Percentiles rank a stretch among this genome's conserved stretches.
These are phyloP conservation scores for Empidonax alnorum DNA, from an alignment of 2,113 vertebrate species.

Conservation along the genomic window DNA sequence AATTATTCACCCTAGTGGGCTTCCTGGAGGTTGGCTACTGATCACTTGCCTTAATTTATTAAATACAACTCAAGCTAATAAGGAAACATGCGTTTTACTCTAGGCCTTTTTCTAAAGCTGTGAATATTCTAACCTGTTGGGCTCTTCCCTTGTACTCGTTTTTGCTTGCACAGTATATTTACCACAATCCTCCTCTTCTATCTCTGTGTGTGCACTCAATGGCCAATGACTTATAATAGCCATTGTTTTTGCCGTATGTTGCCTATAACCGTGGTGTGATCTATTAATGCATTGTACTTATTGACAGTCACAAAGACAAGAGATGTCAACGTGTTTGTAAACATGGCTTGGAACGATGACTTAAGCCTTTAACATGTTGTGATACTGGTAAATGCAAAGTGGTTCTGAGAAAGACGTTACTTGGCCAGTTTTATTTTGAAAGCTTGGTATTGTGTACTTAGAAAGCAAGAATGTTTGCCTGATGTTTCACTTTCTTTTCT, in stretches of 20 bases:
- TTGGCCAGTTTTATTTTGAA: slow-evolving; percentile 1
- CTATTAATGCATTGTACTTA: neutral
- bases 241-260: fast-evolving
- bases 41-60: neutral
- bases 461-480: neutral
- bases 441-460: neutral
- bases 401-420: neutral
- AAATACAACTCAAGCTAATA: neutral
- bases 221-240: neutral
- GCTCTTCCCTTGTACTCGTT: neutral
- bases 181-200: neutral
- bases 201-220: fast-evolving
- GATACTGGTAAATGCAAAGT: neutral
- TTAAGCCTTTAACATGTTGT: neutral
- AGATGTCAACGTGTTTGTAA: neutral
- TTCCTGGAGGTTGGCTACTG: neutral
- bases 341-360: neutral
- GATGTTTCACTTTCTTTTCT: neutral
- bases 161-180: neutral
- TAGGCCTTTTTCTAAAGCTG: neutral
- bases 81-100: neutral
- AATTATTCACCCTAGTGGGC: neutral
- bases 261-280: neutral
- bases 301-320: neutral
- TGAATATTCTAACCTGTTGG: neutral